Base-by-base conservation (phyloP, 53 echinoderm and acorn worm species). In the Apostichopus leukothele region DNA sequence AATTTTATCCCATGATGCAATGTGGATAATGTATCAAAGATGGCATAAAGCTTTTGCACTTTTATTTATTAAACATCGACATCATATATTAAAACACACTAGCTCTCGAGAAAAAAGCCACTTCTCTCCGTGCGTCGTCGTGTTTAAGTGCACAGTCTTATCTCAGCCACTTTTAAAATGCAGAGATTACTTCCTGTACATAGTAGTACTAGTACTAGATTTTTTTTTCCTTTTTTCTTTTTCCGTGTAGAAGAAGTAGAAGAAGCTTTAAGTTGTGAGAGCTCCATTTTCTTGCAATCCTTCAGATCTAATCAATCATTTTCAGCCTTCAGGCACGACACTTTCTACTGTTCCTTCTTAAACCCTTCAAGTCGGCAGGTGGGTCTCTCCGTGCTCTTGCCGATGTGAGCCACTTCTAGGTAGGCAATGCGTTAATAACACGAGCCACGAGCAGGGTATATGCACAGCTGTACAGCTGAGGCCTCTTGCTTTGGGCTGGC, bases 391-490 rank as follows among this genome's bases (percentile, higher is more conserved):
- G 39, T 86, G 86, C 86, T 86, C 67, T 67, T 81, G 71, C 86
- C 67, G 61, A 86, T 51, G 86, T 68, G 88, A 74, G 75, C 88
- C 88, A 87, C 88, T 87, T 75, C 88, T 75, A 75, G 88, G 88
- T 73, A 87, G 75, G 88, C 88, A 75, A 51, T 57, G 88, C 88
- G 88, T 87, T 87, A 87, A 87, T 87, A 87, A 87, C 88, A 59
- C 88, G 54, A 87, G 88, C 88, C 74, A 75, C 88, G 88, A 87
- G 54, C 52, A 60, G 88, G 88, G 88, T 87, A 87, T 87, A 87
- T 87, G 88, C 88, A 87, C 88, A 87, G 88, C 88, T 87, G 88
- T 53, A 75, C 88, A 87, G 88, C 88, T 87, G 88, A 74, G 88
- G 74, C 75, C 88, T 87, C 75, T 51, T 74, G 74, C 88, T 87